Evolutionary conservation across 2,797 vertebrate genomes (phyloP).

Genomic region (Dermochelys coriacea): DNA sequence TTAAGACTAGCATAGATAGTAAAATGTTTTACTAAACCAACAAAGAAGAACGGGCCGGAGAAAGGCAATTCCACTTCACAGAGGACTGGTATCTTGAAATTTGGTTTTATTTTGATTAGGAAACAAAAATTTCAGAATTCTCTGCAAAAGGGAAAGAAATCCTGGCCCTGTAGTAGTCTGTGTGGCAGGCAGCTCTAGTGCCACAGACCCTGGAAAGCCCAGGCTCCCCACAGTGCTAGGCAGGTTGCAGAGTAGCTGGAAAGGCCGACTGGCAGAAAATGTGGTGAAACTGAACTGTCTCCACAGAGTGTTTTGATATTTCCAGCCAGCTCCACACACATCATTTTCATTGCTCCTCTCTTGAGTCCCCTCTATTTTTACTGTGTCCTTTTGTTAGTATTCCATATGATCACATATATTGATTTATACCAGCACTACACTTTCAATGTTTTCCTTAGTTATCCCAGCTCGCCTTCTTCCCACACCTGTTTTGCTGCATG

Average conservation of each 20-base stretch:
- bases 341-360: neutral
- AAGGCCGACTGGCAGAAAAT: neutral
- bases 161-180: neutral
- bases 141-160: neutral
- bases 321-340: neutral
- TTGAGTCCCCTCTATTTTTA: neutral
- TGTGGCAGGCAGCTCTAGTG: neutral
- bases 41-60: neutral
- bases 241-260: neutral
- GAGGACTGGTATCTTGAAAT: neutral
- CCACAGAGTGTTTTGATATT: neutral
- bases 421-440: neutral
- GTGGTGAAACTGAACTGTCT: neutral
- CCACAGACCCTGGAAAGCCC: neutral
- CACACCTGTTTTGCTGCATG: neutral
- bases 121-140: neutral
- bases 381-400: neutral
- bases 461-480: slow-evolving; percentile 6
- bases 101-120: neutral
- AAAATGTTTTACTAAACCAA: neutral
- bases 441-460: slow-evolving; percentile 7
- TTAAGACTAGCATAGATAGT: neutral
- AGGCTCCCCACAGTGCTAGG: neutral
- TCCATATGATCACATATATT: neutral
- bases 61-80: neutral